A percentile compares a stretch with the other conserved stretches of the same genome.
phyloP scores from a whole-genome alignment of 2,888 invertebrate genomes.

The Cenopis cana region DNA sequence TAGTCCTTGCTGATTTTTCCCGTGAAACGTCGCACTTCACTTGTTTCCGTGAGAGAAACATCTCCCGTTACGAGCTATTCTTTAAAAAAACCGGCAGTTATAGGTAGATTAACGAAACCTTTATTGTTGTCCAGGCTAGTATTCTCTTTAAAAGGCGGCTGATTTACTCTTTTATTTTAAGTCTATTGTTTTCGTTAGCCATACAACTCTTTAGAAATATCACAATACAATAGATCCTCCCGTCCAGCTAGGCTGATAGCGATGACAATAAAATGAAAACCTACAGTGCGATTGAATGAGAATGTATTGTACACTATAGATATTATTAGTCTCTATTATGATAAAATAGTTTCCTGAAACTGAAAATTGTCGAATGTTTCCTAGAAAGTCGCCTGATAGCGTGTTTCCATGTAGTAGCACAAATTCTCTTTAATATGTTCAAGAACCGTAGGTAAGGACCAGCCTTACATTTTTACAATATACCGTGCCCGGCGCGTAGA shows the following conservation, averaged over 20 bases:
- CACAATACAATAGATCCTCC: constrained; percentile 46
- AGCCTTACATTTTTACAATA: no score
- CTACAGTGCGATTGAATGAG: constrained; percentile 71
- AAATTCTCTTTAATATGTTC: no score
- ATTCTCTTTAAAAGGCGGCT: constrained; percentile 33
- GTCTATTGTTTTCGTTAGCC: constrained; percentile 72
- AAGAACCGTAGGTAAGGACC: no score
- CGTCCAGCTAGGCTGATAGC: constrained; percentile 71
- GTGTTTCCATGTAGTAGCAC: no score
- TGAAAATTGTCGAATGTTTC: no score
- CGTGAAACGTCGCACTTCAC: not conserved
- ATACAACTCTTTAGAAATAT: constrained; percentile 43
- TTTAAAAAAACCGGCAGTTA: not conserved
- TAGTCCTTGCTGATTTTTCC: no score
- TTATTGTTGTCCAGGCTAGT: constrained; percentile 32
- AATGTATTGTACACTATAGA: constrained; percentile 60
- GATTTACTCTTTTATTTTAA: constrained; percentile 59
- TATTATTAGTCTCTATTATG: no score
- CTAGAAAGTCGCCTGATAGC: no score
- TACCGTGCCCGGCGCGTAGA: no score
- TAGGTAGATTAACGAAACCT: constrained; percentile 24
- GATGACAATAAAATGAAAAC: constrained; percentile 73
- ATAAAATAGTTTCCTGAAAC: no score
- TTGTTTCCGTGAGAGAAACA: not conserved
- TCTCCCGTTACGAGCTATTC: not conserved